Percentiles rank a stretch among this genome's conserved stretches.
Conservation (phyloP, 2,113 vertebrate species). For the Probosciger aterrimus region DNA sequence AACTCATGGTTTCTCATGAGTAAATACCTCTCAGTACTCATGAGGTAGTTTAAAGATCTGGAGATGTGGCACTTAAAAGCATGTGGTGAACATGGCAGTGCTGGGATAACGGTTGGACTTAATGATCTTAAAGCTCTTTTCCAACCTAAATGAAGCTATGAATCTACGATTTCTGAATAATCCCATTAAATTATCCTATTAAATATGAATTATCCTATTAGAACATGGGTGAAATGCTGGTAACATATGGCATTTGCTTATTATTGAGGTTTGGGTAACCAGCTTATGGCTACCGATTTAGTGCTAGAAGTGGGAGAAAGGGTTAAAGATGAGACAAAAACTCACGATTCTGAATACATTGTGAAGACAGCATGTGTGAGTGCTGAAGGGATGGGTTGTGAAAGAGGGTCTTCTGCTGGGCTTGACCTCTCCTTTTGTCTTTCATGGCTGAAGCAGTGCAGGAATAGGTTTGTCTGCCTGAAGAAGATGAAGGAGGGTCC, state of each 20-base stretch:
- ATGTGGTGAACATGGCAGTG: background rate
- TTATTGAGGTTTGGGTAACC: background rate
- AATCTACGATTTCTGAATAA: background rate
- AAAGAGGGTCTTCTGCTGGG: background rate
- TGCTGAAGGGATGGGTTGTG: background rate
- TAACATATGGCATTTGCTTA: background rate
- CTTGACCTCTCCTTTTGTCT: background rate
- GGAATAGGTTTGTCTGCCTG: background rate
- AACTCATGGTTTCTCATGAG: background rate
- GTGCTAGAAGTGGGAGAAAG: background rate
- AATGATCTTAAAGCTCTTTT: background rate
- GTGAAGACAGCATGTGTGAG: rapidly evolving
- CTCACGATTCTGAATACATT: background rate
- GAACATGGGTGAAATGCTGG: background rate
- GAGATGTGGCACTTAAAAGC: background rate
- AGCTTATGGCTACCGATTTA: background rate
- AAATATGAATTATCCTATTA: background rate
- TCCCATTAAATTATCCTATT: background rate
- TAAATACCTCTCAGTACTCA: background rate
- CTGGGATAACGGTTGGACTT: background rate
- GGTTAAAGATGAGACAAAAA: background rate
- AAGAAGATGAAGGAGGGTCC: background rate
- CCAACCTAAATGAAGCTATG: background rate
- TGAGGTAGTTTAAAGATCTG: background rate
- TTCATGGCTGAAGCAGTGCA: background rate